These are phyloP conservation scores for Clepsis dumicolana DNA, from an alignment of 2,888 invertebrate genomes.

Conservation along the genomic window DNA sequence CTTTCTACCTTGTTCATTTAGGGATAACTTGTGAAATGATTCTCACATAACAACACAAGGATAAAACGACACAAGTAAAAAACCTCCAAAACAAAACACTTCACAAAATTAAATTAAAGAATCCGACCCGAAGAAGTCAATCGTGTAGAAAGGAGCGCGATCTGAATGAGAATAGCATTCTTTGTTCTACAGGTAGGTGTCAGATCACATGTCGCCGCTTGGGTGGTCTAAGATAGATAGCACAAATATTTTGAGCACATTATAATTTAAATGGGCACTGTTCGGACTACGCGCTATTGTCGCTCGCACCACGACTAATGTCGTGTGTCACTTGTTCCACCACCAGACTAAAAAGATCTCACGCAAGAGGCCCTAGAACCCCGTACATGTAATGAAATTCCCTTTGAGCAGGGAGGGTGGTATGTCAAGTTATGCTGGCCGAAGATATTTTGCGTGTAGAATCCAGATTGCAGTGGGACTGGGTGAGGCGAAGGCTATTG, in stretches of 20 bases:
- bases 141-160: constrained; percentile 53
- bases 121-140: constrained; percentile 45
- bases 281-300: constrained; percentile 72
- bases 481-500: constrained; percentile 58
- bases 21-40: not conserved
- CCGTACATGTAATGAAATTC: not conserved
- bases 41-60: not conserved
- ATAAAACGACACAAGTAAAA: constrained; percentile 8
- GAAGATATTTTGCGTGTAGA: constrained; percentile 60
- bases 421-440: constrained; percentile 56
- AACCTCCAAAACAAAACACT: constrained; percentile 23
- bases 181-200: constrained; percentile 81
- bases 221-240: constrained; percentile 82
- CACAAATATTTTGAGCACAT: constrained; percentile 81
- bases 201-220: constrained; percentile 75
- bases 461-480: constrained; percentile 66
- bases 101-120: constrained; percentile 31
- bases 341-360: constrained; percentile 53
- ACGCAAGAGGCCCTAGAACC: not conserved
- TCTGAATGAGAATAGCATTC: constrained; percentile 68
- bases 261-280: constrained; percentile 80
- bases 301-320: constrained; percentile 73
- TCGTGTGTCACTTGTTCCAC: constrained; percentile 55
- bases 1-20: not conserved
- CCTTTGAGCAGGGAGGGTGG: constrained; percentile 3